Evolutionary conservation across 2,797 vertebrate species (phyloP), one percentile per base, ranked within the genome.

Genomic region (Stomatorhinus walkeri): DNA sequence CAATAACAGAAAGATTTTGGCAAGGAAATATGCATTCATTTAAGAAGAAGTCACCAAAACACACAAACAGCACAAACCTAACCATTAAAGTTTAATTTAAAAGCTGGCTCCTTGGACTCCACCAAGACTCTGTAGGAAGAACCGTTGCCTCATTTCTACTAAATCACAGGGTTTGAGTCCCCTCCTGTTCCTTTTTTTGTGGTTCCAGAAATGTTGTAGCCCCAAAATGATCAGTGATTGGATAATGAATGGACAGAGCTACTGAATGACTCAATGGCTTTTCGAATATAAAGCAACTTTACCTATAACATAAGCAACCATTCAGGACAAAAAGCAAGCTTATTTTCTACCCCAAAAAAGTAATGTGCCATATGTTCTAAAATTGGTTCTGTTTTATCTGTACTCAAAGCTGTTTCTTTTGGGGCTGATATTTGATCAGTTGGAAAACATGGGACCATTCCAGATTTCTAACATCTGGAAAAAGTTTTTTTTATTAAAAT

Each of bases 381-480:
- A 85, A 85, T 12, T 85, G 81, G 46, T 85, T 85, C 48, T 85
- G 81, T 85, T 51, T 85, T 28, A 85, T 85, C 81, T 85, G 46
- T 14, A 85, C 81, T 85, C 81, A 85, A 85, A 85, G 81, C 22
- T 12, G 0, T 85, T 85, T 85, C 81, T 49, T 85, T 36, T 85
- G 81, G 46, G 81, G 48, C n/a, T 1, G n/a, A 85, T 85, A 85
- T 85, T 85, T 85, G 46, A 85, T 85, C 81, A 85, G 81, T 85
- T 85, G 81, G 81, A 51, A 85, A 85, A 85, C 81, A 85, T 28
- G 81, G 22, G 81, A 51, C 43, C 48, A 28, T 85, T 85, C 81
- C 81, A 85, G 81, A 85, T 85, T 51, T 51, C 19, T 51, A 85
- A 85, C 81, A 85, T 85, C 48, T 85, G 81, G 81, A 85, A 83